Evolutionary conservation across 1,140 invertebrate species (phyloP).

Genomic region (Aphis gossypii): DNA sequence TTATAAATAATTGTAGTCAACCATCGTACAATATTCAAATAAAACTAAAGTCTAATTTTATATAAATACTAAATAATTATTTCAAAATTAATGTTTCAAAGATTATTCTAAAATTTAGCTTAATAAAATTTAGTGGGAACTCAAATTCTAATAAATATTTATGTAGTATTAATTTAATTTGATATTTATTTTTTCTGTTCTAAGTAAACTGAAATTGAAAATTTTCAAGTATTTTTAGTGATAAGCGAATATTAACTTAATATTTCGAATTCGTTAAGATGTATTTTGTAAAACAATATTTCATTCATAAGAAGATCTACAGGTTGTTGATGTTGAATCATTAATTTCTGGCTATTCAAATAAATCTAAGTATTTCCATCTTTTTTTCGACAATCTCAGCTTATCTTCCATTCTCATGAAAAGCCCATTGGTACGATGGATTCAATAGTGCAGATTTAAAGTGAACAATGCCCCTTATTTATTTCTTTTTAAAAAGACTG

Average conservation of each 20-base stretch:
- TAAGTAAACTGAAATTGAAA: background rate
- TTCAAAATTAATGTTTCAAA: too few relatives aligned
- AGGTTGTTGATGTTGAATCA: slow-evolving; percentile 1
- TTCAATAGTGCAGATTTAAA: slow-evolving; percentile 41
- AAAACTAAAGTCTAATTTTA: too few relatives aligned
- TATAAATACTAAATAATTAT: too few relatives aligned
- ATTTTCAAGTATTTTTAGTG: background rate
- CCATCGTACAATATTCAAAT: too few relatives aligned
- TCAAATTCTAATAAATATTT: too few relatives aligned
- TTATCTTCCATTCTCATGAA: slow-evolving; percentile 25
- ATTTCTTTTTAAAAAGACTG: slow-evolving; percentile 55
- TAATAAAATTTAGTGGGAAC: too few relatives aligned
- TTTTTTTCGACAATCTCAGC: slow-evolving; percentile 40
- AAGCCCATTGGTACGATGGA: background rate
- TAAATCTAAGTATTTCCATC: slow-evolving; percentile 7
- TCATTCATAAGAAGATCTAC: background rate
- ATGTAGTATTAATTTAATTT: background rate
- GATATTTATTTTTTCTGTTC: background rate
- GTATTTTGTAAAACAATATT: background rate
- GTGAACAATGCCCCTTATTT: slow-evolving; percentile 50
- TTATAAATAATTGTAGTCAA: too few relatives aligned
- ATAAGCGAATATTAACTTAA: background rate
- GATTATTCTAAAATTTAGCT: too few relatives aligned
- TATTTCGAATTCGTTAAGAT: background rate
- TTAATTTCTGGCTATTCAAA: slow-evolving; percentile 47